Percentiles rank a stretch among this genome's conserved stretches.
Conservation (phyloP, 2,113 vertebrate genomes). For the Rafetus swinhoei region DNA sequence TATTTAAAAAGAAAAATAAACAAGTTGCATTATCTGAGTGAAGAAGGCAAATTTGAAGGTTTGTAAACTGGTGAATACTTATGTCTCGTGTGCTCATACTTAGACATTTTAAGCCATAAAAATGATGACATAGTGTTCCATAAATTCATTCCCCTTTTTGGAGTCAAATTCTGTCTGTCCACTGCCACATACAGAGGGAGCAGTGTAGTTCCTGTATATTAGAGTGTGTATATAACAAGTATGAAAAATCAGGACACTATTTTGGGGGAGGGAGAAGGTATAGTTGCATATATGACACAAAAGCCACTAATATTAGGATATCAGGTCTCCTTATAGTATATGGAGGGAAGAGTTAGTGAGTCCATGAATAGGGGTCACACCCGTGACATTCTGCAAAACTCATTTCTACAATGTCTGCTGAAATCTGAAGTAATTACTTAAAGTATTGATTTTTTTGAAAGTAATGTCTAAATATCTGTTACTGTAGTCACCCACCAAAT, state of each 20-base stretch:
- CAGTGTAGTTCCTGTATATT: background rate
- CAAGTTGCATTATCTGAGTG: background rate
- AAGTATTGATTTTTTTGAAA: background rate
- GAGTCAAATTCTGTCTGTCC: background rate
- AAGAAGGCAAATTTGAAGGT: background rate
- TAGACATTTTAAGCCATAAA: constrained; percentile 7
- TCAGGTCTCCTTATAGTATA: background rate
- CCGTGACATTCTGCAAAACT: background rate
- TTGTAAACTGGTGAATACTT: background rate
- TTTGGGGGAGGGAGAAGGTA: background rate
- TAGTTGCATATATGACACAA: background rate
- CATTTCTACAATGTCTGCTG: background rate
- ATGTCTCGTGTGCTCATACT: background rate
- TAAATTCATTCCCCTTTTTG: background rate
- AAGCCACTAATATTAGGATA: background rate
- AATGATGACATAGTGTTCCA: background rate
- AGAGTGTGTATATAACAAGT: background rate
- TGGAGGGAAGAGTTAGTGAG: background rate
- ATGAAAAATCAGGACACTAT: background rate
- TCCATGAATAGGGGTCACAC: background rate
- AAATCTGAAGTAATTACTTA: background rate
- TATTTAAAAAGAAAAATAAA: background rate
- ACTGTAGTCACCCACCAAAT: background rate
- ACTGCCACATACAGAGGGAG: background rate
- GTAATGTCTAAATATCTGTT: background rate